Evolutionary conservation across 2,797 vertebrate species (phyloP).

Genomic region (Hemibagrus guttatus): DNA sequence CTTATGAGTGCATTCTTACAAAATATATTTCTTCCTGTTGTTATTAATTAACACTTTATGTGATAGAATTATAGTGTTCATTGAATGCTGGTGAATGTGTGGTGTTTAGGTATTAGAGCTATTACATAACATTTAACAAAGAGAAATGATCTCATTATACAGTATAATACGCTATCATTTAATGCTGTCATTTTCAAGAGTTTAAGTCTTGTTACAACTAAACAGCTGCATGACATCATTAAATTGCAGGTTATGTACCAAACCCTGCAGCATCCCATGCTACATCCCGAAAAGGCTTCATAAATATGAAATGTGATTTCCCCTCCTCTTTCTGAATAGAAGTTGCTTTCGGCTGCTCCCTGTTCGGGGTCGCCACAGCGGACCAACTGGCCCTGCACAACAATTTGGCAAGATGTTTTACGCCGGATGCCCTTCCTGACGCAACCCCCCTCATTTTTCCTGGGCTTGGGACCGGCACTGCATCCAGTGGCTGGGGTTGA

Average conservation of each 20-base stretch:
- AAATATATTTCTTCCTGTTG: background rate
- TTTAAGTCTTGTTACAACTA: background rate
- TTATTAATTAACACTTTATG: background rate
- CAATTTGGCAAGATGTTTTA: too few species aligned
- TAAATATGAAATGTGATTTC: background rate
- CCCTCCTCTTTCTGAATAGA: background rate
- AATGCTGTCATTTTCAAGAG: background rate
- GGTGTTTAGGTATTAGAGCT: background rate
- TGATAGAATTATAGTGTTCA: background rate
- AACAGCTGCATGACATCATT: constrained; percentile 24
- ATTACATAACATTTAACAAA: too few species aligned
- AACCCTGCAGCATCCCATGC: constrained; percentile 32
- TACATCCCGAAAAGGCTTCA: constrained; percentile 40
- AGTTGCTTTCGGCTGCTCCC: too few species aligned
- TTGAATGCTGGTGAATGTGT: background rate
- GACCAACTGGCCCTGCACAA: too few species aligned
- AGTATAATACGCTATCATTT: background rate
- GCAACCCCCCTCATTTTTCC: too few species aligned
- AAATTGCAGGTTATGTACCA: constrained; percentile 40
- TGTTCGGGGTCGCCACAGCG: too few species aligned
- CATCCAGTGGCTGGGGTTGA: too few species aligned
- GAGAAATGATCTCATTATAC: background rate
- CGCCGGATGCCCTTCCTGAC: too few species aligned
- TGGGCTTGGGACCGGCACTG: too few species aligned
- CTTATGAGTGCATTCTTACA: background rate